Base-by-base conservation (phyloP, 2,797 vertebrate species). In the Pangasius macronema region DNA sequence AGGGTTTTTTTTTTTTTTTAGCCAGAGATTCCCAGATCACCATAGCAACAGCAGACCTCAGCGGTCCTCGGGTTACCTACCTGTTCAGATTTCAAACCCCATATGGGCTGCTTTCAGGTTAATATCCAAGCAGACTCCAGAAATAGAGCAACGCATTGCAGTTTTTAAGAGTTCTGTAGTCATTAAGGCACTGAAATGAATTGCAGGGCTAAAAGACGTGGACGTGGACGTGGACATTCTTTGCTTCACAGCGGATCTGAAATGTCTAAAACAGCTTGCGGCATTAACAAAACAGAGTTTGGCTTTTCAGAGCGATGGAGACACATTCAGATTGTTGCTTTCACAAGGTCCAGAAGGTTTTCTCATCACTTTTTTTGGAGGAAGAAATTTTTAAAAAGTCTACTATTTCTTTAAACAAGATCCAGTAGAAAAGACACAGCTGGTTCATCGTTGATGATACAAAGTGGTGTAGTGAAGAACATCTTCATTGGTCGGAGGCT, bases 151-250 rank as follows among this genome's bases (percentile, higher is more conserved):
- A 87, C 36, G 77, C 86, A 87, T 87, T 87, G 86, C 86, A 77
- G 73, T 53, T 39, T 82, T 76, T 30, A 75, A 27, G 65, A 76
- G 51, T 88, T 61, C 65, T 27, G 36, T 33, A 84, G 82, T 77
- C 51, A 65, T 81, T 98, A 99, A 99, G 98, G 98, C 98, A 99
- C 95, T 97, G 95, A 94, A 95, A 95, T 93, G 89, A 90, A 90
- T 88, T 72, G 93, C 72, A 89, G 73, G 61, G 76, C 83, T 87
- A 86, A 86, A 83, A 82, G 59, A 82, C 13, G 8, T 61, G 36
- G 79, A 61, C 13, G 8, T 61, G 36, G 79, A 61, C 5, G 24
- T 36, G 36, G 55, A 46, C 79, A 82, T 82, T 63, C 79, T 46
- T 82, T 82, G 57, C 11, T 63, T 63, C 20, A 61, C 57, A 8